These are phyloP conservation scores for Slavum lentiscoides DNA, from an alignment of 2,888 invertebrate genomes.

Conservation along the genomic window DNA sequence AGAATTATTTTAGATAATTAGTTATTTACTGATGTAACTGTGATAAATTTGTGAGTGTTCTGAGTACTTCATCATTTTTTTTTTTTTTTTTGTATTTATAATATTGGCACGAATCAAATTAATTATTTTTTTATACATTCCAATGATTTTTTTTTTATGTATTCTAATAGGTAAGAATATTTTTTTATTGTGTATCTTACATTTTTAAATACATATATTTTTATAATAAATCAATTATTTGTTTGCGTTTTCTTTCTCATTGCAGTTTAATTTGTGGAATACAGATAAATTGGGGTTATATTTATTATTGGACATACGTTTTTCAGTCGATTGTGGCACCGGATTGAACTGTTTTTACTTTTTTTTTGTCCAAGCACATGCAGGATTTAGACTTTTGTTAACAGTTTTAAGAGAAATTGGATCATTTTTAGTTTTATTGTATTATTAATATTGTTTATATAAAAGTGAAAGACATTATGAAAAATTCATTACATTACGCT, in stretches of 20 bases:
- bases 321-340: no score
- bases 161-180: constrained; percentile 10
- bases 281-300: background rate
- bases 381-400: no score
- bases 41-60: constrained; percentile 49
- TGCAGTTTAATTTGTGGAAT: background rate
- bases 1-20: constrained; percentile 42
- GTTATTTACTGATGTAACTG: constrained; percentile 40
- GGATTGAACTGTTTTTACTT: background rate
- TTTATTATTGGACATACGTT: background rate
- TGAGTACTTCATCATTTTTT: constrained; percentile 28
- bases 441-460: no score
- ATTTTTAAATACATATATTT: constrained; percentile 9
- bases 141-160: constrained; percentile 21
- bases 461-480: no score
- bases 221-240: background rate
- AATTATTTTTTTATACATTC: constrained; percentile 43
- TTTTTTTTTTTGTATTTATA: constrained; percentile 28
- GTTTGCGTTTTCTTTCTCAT: background rate
- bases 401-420: no score
- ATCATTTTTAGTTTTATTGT: no score
- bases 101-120: constrained; percentile 40
- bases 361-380: no score
- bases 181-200: constrained; percentile 9
- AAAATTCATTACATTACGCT: no score